Evolutionary conservation across 2,888 invertebrate species (phyloP), one percentile per base, ranked within the genome.

Genomic region (Choristoneura rosaceana): DNA sequence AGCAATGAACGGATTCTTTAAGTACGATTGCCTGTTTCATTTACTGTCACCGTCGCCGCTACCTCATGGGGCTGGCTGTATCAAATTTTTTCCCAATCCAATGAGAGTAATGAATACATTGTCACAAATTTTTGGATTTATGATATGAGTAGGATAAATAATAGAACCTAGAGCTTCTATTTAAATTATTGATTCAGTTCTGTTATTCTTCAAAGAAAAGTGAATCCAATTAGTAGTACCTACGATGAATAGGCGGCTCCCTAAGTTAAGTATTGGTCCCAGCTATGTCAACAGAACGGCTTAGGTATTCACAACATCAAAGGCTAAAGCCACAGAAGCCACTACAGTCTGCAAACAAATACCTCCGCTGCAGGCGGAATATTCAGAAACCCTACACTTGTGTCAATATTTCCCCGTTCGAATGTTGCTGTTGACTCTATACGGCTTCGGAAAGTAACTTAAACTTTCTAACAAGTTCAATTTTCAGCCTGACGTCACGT

Each of bases 331-430:
- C 38, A 38, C 38, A 38, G 38, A 70, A 76, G 71, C 58, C 75
- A 55, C 66, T 63, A 41, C 71, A 62, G 70, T 64, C 73, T 45
- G 76, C 74, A 81, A 78, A 79, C 76, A 80, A 75, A 74, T 73
- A 71, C 74, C 70, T 47, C 59, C 33, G 5, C 55, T 55, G 55
- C 55, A 62, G 73, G 75, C 74, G 63, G 62, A 47, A 67, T 68
- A 80, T 79, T 82, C 80, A 82, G 87, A 87, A 87, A 84, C 87
- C 83, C 80, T 83, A 82, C 89, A 92, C 89, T 92, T 90, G 91
- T 86, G 88, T 91, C 87, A 91, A 92, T 90, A 91, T 87, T 86
- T 81, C 82, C 84, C 81, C 76, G 82, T 80, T 82, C 83, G 80
- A 82, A 80, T 81, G 80, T 80, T 79, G 80, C 75, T 47, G 50